Evolutionary conservation across 2,888 invertebrate genomes (phyloP), one percentile per base, ranked within the genome.

Genomic region (Fabriciana adippe): DNA sequence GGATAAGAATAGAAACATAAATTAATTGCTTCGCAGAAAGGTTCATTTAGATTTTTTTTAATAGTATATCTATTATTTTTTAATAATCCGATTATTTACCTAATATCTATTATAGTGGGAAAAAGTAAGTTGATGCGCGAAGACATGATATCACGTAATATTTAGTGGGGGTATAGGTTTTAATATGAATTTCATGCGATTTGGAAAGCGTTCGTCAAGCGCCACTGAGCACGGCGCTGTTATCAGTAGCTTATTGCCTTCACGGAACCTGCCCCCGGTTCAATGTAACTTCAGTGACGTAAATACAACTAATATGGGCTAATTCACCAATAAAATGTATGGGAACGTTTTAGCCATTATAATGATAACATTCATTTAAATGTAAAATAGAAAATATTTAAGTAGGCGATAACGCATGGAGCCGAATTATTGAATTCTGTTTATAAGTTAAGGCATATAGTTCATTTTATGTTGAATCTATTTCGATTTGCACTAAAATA

Each of bases 191-290:
- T 21, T 47, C 45, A 18, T 18, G 35, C n/a, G 57, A 53, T 57
- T 55, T 61, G 60, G 55, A 62, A 56, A 61, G 62, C 45, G 61
- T 18, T 66, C 66, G 64, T 68, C 68, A 68, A 55, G 68, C 68
- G 59, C 64, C 55, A 48, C 60, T 64, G 64, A 60, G 50, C 68
- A 60, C 14, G 65, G 35, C 14, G 50, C 18, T 47, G 47, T 68
- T 68, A 68, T 68, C 68, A 51, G 59, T 55, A 50, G 26, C 57
- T 47, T 41, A 57, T 53, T 47, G 54, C 54, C 47, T 31, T 50
- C 67, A 21, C 18, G 15, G 59, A 56, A 51, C 63, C 63, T 45
- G 66, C 61, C 48, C 26, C n/a, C 54, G 35, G 64, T 65, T 65
- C 57, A 64, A 51, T 56, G 51, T 18, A 64, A 64, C 64, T 53